Evolutionary conservation across 2,888 invertebrate species (phyloP), one percentile per base, ranked within the genome.

Genomic region (Drosophila colorata): DNA sequence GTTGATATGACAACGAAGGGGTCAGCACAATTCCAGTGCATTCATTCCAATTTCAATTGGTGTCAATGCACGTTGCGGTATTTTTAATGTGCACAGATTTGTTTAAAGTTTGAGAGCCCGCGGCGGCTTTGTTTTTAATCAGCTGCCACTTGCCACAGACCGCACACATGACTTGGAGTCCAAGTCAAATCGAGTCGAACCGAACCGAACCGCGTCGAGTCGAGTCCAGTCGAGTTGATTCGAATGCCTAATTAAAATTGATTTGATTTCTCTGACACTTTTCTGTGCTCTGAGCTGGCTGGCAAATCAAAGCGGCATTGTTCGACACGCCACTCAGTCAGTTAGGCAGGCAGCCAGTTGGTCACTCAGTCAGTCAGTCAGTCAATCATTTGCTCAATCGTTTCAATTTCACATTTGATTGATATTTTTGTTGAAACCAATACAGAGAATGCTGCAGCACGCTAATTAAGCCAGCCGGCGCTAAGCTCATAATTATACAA

Each of bases 401-500:
- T 79, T 88, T 89, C 83, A 74, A 82, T 90, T 89, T 88, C 83
- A 82, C 75, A 85, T 83, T 89, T 90, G 89, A 90, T 90, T 90
- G 89, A 88, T 89, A 87, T 78, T 83, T 83, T 82, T 74, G 83
- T 85, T 87, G 88, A 89, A 90, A 88, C 87, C 87, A 84, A 90
- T 88, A 87, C 77, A 69, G 35, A 63, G 79, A 67, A 78, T 68
- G 59, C 74, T 61, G 73, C 66, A 53, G 74, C 70, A 69, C 69
- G 60, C 78, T 83, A 87, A 83, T 83, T 83, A 87, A 85, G 72
- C 74, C 70, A 70, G 64, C 76, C 83, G 90, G 90, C 90, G 89
- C 88, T 91, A 90, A 90, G 91, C 90, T 85, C 82, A 89, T 90
- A 90, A 90, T 90, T 90, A 88, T 90, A 76, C 73, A 69, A 77